A percentile compares a stretch with the other conserved stretches of the same genome.
phyloP scores from a whole-genome alignment of 2,888 invertebrate species.

The Dexiosoma caninum region DNA sequence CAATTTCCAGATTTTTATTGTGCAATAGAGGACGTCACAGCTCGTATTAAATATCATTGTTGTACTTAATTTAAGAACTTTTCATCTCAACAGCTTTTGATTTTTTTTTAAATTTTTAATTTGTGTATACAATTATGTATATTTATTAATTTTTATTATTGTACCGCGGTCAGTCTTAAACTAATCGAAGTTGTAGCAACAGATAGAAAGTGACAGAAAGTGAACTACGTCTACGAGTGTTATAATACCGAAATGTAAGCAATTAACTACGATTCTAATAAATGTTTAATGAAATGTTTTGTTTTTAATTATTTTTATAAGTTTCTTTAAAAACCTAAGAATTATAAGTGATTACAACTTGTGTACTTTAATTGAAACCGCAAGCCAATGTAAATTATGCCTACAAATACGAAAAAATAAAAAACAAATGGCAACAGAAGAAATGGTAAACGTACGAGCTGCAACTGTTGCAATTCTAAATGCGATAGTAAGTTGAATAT shows the following conservation, averaged over 20 bases:
- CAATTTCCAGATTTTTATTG: neutral
- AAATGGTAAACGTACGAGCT: too few species aligned
- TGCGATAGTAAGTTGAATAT: too few species aligned
- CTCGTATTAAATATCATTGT: neutral
- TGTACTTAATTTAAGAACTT: conserved; percentile 14
- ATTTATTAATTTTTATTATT: neutral
- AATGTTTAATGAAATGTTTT: too few species aligned
- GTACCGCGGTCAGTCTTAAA: neutral
- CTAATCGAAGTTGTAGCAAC: conserved; percentile 13
- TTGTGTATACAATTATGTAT: conserved; percentile 19
- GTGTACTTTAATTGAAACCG: neutral
- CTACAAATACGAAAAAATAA: too few species aligned
- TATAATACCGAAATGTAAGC: neutral
- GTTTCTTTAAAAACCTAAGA: too few species aligned
- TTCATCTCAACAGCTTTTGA: conserved; percentile 1
- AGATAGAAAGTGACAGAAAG: neutral
- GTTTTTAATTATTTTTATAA: too few species aligned
- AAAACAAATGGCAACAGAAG: too few species aligned
- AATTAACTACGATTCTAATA: neutral
- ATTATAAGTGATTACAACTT: neutral
- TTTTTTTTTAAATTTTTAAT: neutral
- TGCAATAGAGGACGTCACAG: conserved; percentile 16
- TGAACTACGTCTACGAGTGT: too few species aligned
- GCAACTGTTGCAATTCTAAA: too few species aligned
- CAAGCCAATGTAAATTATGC: neutral